Evolutionary conservation across 2,888 invertebrate species (phyloP), one percentile per base, ranked within the genome.

Genomic region (Hololepta plana): DNA sequence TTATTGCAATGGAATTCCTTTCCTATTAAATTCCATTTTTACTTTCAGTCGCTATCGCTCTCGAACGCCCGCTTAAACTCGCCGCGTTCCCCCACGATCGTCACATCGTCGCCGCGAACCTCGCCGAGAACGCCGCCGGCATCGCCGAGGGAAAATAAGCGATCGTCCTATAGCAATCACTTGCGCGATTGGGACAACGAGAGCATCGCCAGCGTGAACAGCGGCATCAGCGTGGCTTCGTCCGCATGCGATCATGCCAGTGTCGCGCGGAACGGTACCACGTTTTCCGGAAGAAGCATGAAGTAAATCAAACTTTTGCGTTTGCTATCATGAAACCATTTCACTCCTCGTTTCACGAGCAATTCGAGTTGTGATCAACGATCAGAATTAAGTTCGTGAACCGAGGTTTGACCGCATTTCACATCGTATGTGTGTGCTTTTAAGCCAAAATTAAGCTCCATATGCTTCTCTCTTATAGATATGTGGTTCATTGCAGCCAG

Each of bases 401-500:
- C n/a, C n/a, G n/a, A n/a, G n/a, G n/a, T n/a, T n/a, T n/a, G n/a
- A n/a, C n/a, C n/a, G n/a, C n/a, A n/a, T n/a, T n/a, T n/a, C n/a
- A n/a, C n/a, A n/a, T n/a, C n/a, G n/a, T n/a, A n/a, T n/a, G n/a
- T n/a, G n/a, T n/a, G n/a, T n/a, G n/a, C n/a, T n/a, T n/a, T n/a
- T n/a, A n/a, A n/a, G n/a, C n/a, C n/a, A n/a, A n/a, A n/a, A n/a
- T n/a, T n/a, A n/a, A n/a, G n/a, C n/a, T n/a, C n/a, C n/a, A n/a
- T n/a, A n/a, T n/a, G n/a, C n/a, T n/a, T 26, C 13, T 26, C 26
- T 28, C 23, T 38, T 37, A 15, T 60, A 73, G 79, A 39, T 85
- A 80, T 51, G 80, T 85, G 32, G 70, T 84, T 24, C 85, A 85
- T 50, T 85, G 85, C 49, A 79, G 80, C 27, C 72, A 77, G 36